phyloP scores from a whole-genome alignment of 2,797 vertebrate species.

The Gallinago stenura region DNA sequence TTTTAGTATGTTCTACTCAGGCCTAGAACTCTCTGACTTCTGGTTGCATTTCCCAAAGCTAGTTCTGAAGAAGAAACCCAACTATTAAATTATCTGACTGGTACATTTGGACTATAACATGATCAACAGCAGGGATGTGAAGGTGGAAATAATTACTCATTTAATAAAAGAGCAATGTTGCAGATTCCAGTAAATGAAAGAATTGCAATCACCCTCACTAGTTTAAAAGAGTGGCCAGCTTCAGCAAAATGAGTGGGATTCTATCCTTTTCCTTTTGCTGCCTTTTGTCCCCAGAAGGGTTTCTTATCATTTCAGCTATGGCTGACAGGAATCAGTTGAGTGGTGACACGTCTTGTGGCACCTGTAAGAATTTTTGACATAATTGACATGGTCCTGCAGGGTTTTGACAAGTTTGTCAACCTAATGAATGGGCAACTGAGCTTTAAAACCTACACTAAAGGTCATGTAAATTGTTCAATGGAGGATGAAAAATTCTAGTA shows the following conservation, averaged over 20 bases:
- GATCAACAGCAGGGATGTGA: background rate
- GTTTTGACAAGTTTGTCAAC: slow-evolving; percentile 80
- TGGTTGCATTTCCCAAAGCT: background rate
- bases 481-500: slow-evolving; percentile 40
- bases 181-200: background rate
- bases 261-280: background rate
- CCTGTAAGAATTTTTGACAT: slow-evolving; percentile 75
- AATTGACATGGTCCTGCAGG: slow-evolving; percentile 73
- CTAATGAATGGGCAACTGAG: slow-evolving; percentile 72
- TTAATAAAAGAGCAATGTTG: background rate
- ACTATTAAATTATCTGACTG: background rate
- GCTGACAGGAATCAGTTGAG: slow-evolving; percentile 70
- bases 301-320: slow-evolving; percentile 67
- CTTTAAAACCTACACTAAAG: slow-evolving; percentile 67
- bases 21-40: background rate
- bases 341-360: slow-evolving; percentile 62
- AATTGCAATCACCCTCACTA: background rate
- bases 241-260: slow-evolving; percentile 17
- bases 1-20: background rate
- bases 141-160: background rate
- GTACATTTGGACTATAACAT: background rate
- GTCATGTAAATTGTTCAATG: slow-evolving; percentile 41
- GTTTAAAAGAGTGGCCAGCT: background rate
- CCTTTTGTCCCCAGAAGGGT: slow-evolving; percentile 64
- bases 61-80: background rate